phyloP scores from a whole-genome alignment of 2,797 vertebrate species.

The Denticeps clupeoides region DNA sequence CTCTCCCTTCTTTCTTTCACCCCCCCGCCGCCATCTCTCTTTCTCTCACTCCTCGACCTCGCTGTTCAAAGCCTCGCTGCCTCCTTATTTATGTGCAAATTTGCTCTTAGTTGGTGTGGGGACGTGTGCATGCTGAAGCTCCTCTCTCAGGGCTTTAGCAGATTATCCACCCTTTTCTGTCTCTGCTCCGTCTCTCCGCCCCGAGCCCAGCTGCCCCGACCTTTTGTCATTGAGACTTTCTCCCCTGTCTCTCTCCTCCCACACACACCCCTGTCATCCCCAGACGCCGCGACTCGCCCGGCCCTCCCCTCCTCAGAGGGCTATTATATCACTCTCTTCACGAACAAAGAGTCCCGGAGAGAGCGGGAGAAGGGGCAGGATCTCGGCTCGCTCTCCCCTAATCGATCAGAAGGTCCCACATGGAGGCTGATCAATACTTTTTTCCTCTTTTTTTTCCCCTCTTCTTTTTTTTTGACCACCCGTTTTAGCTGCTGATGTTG shows the following conservation, averaged over 20 bases:
- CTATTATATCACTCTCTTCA: conserved; percentile 63
- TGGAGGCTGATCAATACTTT: conserved; percentile 72
- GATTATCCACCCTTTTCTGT: conserved; percentile 71
- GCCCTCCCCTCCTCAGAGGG: conserved; percentile 49
- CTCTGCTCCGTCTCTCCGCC: conserved; percentile 66
- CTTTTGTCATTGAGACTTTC: conserved; percentile 76
- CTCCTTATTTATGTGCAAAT: conserved; percentile 84
- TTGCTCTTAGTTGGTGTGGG: conserved; percentile 67
- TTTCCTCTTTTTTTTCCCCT: conserved; percentile 16
- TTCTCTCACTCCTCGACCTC: conserved; percentile 55
- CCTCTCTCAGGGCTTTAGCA: conserved; percentile 76
- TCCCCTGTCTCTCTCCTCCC: conserved; percentile 32
- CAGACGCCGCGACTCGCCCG: conserved; percentile 17
- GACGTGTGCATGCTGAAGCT: conserved; percentile 67
- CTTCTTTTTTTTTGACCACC: conserved; percentile 47
- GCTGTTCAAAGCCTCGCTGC: conserved; percentile 71
- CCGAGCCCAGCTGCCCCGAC: conserved; percentile 75
- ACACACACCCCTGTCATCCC: conserved; percentile 36
- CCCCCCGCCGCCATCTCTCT: conserved; percentile 27
- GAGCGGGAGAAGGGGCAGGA: conserved; percentile 29
- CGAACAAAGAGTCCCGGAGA: conserved; percentile 64
- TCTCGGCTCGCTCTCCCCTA: conserved; percentile 40
- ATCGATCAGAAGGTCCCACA: conserved; percentile 66
- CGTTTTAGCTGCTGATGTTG: conserved; percentile 70
- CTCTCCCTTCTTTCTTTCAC: conserved; percentile 16